Evolutionary conservation across 1,140 invertebrate genomes (phyloP).

Genomic region (Sycophaga agraensis): DNA sequence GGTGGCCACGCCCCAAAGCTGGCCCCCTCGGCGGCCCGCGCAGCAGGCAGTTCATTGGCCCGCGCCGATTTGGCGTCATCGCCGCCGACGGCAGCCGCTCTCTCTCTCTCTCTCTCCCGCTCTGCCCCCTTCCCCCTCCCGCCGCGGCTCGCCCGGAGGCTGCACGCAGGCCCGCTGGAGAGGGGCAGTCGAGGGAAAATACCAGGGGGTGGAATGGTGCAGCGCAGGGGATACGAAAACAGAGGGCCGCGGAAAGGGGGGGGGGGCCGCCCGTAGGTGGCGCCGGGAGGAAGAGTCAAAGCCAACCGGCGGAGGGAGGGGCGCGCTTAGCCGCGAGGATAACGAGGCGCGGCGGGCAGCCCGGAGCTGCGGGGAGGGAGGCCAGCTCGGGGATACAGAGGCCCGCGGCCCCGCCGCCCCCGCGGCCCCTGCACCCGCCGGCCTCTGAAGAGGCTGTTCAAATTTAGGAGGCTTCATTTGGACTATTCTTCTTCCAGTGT

Average conservation of each 20-base stretch:
- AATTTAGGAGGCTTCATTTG: conserved; percentile 56
- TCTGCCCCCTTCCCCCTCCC: conserved; percentile 24
- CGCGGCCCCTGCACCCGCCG: too few species aligned
- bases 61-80: conserved; percentile 51
- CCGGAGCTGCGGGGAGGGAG: neutral
- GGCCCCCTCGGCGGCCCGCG: conserved; percentile 14
- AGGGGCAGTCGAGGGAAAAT: neutral
- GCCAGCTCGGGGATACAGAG: neutral
- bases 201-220: neutral
- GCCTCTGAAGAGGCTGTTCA: conserved; percentile 43
- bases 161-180: too few species aligned
- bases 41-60: conserved; percentile 52
- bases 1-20: conserved; percentile 24
- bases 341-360: neutral
- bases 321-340: neutral
- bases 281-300: neutral
- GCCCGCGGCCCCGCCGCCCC: too few species aligned
- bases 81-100: conserved; percentile 32
- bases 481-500: conserved; percentile 45
- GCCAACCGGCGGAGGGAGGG: too few species aligned
- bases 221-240: conserved; percentile 11
- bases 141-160: conserved; percentile 1
- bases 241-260: neutral
- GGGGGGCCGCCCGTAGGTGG: neutral
- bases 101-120: conserved; percentile 13